Evolutionary conservation across 2,888 invertebrate species (phyloP).

Genomic region (Rosalia funebris): DNA sequence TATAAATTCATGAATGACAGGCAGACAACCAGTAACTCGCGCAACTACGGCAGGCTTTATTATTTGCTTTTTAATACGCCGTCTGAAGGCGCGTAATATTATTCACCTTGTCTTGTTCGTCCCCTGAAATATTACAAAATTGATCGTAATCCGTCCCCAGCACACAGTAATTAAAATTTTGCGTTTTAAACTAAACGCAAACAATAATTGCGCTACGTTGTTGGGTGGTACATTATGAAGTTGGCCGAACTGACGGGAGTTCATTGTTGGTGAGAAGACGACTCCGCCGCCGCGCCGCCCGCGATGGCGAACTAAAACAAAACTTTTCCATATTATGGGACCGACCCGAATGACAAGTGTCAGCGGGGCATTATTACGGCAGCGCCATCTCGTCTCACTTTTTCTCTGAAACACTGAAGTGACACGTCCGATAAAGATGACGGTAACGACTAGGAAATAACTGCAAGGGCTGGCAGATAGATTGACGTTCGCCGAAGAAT

Average conservation of each 20-base stretch:
- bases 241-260: neutral
- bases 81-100: too few species aligned
- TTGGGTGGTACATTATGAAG: neutral
- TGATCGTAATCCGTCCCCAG: too few species aligned
- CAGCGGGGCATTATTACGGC: slow-evolving; percentile 63
- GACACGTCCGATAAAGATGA: slow-evolving; percentile 29
- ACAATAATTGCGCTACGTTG: neutral
- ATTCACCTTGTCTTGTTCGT: too few species aligned
- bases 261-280: neutral
- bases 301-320: slow-evolving; percentile 49
- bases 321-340: slow-evolving; percentile 60
- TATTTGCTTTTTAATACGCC: too few species aligned
- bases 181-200: neutral
- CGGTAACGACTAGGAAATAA: slow-evolving; percentile 18
- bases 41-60: too few species aligned
- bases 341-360: slow-evolving; percentile 63
- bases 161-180: neutral
- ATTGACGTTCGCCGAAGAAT: slow-evolving; percentile 19
- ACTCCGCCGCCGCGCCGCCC: neutral
- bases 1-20: too few species aligned
- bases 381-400: slow-evolving; percentile 55
- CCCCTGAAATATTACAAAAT: too few species aligned
- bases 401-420: slow-evolving; percentile 23
- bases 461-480: slow-evolving; percentile 9
- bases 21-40: too few species aligned